Evolutionary conservation across 2,888 invertebrate genomes (phyloP), one percentile per base, ranked within the genome.

Genomic region (Mesochorus sp.): DNA sequence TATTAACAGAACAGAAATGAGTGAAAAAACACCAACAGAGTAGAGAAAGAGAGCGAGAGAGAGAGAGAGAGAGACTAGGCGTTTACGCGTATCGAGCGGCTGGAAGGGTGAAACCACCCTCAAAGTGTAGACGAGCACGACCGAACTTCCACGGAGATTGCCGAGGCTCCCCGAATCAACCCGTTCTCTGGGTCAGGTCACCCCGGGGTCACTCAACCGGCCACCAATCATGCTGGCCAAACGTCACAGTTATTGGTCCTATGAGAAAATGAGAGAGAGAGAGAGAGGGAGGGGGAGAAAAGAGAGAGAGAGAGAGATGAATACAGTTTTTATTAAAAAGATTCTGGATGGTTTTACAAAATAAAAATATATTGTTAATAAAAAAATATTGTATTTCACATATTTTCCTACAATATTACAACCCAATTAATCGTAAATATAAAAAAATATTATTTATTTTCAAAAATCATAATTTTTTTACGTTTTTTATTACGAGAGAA

Each of bases 171-270:
- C 72, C 83, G 82, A 82, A 80, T 67, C 42, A 57, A 64, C 34
- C 49, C 68, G 78, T 70, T 79, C 82, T 79, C 81, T 83, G 80
- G 85, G 84, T 82, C 85, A 84, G 85, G 84, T 82, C 84, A 83
- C 68, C 47, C 76, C 79, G 85, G 81, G 78, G 78, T 78, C 74
- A 78, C 57, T 74, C 78, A 74, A 78, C 78, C 64, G 78, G 70
- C 74, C 64, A 74, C 78, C 73, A 74, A 72, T 62, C 72, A 77
- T 59, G 28, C 68, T 64, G 28, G 53, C 59, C 28, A 19, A 66
- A 17, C 62, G 1, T 67, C 72, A 68, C 66, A 31, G 55, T 47
- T 49, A 17, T 47, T 55, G 21, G 19, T 39, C 42, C n/a, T n/a
- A 26, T 17, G 24, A 12, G 42, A 17, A 39, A 42, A 49, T 49